A percentile compares a stretch with the other conserved stretches of the same genome.
phyloP scores from a whole-genome alignment of 2,113 vertebrate species.

The Mola mola region DNA sequence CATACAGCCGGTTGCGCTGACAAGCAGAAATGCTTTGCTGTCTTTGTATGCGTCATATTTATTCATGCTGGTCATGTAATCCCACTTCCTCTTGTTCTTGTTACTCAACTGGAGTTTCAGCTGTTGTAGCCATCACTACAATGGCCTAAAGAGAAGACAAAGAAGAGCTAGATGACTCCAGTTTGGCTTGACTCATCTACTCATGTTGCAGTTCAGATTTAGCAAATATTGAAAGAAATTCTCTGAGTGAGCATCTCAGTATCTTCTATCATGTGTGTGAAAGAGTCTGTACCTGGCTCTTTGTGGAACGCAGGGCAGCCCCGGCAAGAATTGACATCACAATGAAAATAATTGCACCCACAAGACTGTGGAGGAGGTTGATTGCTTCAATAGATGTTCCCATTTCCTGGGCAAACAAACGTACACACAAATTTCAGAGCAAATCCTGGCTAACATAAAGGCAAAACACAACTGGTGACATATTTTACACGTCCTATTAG shows the following conservation, averaged over 20 bases:
- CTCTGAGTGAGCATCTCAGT: not conserved
- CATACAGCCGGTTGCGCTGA: not conserved
- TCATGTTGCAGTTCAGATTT: not conserved
- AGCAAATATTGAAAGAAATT: not conserved
- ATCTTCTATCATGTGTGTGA: not conserved
- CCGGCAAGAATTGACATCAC: conserved; percentile 61
- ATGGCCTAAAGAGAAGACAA: conserved; percentile 44
- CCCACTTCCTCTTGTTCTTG: not conserved
- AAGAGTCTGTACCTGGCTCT: conserved; percentile 48
- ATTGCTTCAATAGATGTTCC: not conserved
- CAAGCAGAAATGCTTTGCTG: not conserved
- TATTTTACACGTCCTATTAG: no score
- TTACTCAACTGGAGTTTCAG: conserved; percentile 38
- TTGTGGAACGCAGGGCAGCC: conserved; percentile 60
- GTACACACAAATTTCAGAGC: not conserved
- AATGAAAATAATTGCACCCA: conserved; percentile 46
- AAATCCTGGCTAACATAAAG: no score
- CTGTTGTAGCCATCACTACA: conserved; percentile 33
- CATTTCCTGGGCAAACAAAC: conserved; percentile 30
- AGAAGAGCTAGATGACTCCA: not conserved
- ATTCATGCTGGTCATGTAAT: not conserved
- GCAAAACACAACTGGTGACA: no score
- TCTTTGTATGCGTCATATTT: not conserved
- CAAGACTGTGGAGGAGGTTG: conserved; percentile 24
- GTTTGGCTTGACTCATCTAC: not conserved